A percentile compares a stretch with the other conserved stretches of the same genome.
Conservation (phyloP, 2,113 vertebrate species). For the Tiliqua scincoides region DNA sequence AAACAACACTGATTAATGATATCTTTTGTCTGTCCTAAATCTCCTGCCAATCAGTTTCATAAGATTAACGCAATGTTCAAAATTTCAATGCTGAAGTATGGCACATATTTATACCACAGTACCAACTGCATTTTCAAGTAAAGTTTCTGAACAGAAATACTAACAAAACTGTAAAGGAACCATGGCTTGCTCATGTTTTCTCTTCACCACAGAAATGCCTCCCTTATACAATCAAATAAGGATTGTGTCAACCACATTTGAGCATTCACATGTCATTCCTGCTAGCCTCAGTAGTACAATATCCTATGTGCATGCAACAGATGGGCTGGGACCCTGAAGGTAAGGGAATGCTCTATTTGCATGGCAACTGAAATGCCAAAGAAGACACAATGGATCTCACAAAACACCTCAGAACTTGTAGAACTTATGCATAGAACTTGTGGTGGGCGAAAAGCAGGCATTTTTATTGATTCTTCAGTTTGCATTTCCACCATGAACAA, state of each 20-base stretch:
- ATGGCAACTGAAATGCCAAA: not conserved
- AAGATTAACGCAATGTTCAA: not conserved
- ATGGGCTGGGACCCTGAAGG: not conserved
- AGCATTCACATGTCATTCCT: not conserved
- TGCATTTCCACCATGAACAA: not conserved
- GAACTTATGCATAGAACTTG: not conserved
- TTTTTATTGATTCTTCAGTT: too few relatives aligned
- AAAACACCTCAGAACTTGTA: too few relatives aligned
- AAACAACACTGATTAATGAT: too few relatives aligned
- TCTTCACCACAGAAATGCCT: not conserved
- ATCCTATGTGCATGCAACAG: too few relatives aligned
- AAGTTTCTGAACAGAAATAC: not conserved
- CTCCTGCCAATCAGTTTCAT: too few relatives aligned
- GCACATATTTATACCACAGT: not conserved
- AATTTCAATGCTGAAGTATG: not conserved
- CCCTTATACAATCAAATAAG: not conserved
- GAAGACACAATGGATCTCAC: not conserved
- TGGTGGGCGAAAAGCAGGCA: not conserved
- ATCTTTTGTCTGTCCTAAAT: too few relatives aligned
- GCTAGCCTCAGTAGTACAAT: not conserved
- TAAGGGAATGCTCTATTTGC: not conserved
- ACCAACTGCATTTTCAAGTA: not conserved
- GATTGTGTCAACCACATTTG: not conserved
- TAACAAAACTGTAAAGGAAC: not conserved
- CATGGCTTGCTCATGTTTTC: not conserved